Evolutionary conservation across 2,797 vertebrate species (phyloP).

Genomic region (Synanceia verrucosa): DNA sequence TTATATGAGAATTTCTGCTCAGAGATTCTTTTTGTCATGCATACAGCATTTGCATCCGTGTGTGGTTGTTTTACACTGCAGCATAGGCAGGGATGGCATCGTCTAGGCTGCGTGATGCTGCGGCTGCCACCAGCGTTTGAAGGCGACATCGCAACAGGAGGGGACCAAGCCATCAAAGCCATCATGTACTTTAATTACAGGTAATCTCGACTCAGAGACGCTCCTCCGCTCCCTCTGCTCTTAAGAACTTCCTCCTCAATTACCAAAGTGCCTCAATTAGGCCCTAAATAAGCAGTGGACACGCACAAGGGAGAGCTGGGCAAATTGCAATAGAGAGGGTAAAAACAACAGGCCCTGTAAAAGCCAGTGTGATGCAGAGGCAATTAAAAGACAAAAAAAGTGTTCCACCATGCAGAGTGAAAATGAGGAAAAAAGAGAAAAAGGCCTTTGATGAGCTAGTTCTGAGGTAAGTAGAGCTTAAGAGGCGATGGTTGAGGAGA

Average conservation of each 20-base stretch:
- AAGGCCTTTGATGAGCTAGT: constrained; percentile 71
- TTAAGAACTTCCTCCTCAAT: constrained; percentile 83
- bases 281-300: constrained; percentile 77
- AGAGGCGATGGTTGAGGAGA: constrained; percentile 68
- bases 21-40: constrained; percentile 3
- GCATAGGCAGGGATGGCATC: constrained; percentile 51
- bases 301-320: constrained; percentile 64
- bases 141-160: constrained; percentile 78
- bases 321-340: constrained; percentile 80
- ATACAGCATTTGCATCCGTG: constrained; percentile 5
- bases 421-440: constrained; percentile 67
- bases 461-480: constrained; percentile 78
- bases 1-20: not conserved
- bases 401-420: constrained; percentile 66
- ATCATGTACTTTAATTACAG: constrained; percentile 88
- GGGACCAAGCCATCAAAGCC: constrained; percentile 80
- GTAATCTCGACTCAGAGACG: constrained; percentile 79
- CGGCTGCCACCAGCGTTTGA: constrained; percentile 60
- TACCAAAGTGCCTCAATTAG: constrained; percentile 86
- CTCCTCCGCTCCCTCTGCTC: constrained; percentile 69
- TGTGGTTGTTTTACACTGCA: not conserved
- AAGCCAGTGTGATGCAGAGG: constrained; percentile 68
- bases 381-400: constrained; percentile 80
- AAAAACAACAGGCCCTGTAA: constrained; percentile 79
- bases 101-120: constrained; percentile 56